Percentiles rank a stretch among this genome's conserved stretches.
phyloP scores from a whole-genome alignment of 2,888 invertebrate genomes.

The Acronicta psi region DNA sequence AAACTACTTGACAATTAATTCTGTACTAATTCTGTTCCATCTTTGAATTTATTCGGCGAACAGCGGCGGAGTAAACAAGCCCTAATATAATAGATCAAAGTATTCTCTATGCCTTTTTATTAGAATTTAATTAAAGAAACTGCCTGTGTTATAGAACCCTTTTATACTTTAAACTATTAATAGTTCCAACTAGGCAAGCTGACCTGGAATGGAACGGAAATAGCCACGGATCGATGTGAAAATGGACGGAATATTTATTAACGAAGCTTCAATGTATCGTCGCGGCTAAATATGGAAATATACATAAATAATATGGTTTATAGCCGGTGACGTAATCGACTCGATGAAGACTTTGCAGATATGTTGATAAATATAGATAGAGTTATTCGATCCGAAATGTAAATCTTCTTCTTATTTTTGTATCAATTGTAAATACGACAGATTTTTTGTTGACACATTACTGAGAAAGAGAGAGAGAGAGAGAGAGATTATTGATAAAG shows the following conservation, averaged over 20 bases:
- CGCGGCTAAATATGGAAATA: not conserved
- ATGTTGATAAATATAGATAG: too few relatives aligned
- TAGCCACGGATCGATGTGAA: conserved; percentile 25
- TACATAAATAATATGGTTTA: not conserved
- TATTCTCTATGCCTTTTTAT: conserved; percentile 9
- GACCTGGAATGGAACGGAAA: conserved; percentile 19
- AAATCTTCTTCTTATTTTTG: too few relatives aligned
- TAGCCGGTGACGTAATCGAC: not conserved
- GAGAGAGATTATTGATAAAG: too few relatives aligned
- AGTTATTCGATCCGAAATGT: too few relatives aligned
- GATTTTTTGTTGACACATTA: too few relatives aligned
- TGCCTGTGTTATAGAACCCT: conserved; percentile 6
- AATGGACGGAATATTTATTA: conserved; percentile 33
- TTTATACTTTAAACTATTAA: conserved; percentile 27
- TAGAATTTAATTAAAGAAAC: conserved; percentile 31
- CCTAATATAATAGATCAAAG: too few relatives aligned
- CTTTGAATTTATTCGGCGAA: too few relatives aligned
- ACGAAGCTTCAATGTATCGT: conserved; percentile 19
- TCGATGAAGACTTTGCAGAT: not conserved
- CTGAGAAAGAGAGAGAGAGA: too few relatives aligned
- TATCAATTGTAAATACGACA: too few relatives aligned
- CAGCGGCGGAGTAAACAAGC: too few relatives aligned
- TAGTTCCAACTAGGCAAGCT: conserved; percentile 12
- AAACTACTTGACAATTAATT: too few relatives aligned
- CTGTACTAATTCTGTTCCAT: too few relatives aligned